A percentile compares a stretch with the other conserved stretches of the same genome.
phyloP scores from a whole-genome alignment of 2,888 invertebrate species.

The Atethmia centrago region DNA sequence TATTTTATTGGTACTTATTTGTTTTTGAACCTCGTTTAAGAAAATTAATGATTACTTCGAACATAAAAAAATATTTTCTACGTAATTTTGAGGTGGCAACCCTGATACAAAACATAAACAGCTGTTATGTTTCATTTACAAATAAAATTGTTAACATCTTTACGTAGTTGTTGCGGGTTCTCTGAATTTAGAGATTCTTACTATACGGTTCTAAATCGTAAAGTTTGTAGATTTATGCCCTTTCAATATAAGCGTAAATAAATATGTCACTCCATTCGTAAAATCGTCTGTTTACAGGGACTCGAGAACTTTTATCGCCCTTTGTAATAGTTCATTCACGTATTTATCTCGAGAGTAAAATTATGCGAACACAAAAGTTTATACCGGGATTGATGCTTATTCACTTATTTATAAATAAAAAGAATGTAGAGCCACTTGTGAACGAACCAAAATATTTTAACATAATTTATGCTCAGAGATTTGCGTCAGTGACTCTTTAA shows the following conservation, averaged over 20 bases:
- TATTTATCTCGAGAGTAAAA: slow-evolving; percentile 55
- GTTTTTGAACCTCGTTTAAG: slow-evolving; percentile 46
- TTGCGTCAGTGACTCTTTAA: slow-evolving; percentile 75
- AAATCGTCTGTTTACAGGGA: slow-evolving; percentile 60
- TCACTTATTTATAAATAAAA: slow-evolving; percentile 71
- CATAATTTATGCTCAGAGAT: slow-evolving; percentile 75
- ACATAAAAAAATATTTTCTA: slow-evolving; percentile 55
- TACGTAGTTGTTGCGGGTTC: slow-evolving; percentile 65
- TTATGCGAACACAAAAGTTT: slow-evolving; percentile 47
- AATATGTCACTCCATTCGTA: slow-evolving; percentile 63
- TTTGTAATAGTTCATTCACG: slow-evolving; percentile 59
- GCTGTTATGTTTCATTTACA: slow-evolving; percentile 69
- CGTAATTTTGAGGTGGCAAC: slow-evolving; percentile 54
- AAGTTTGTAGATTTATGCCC: slow-evolving; percentile 66
- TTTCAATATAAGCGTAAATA: slow-evolving; percentile 66
- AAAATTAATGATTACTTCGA: slow-evolving; percentile 55
- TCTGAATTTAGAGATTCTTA: slow-evolving; percentile 67
- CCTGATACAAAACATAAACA: slow-evolving; percentile 65
- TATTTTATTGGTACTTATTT: slow-evolving; percentile 52
- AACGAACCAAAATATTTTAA: slow-evolving; percentile 71
- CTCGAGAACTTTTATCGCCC: slow-evolving; percentile 61
- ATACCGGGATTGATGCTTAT: slow-evolving; percentile 60
- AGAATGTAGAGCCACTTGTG: slow-evolving; percentile 67
- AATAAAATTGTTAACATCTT: slow-evolving; percentile 69
- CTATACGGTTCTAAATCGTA: slow-evolving; percentile 63